Conservation (phyloP, 2,888 invertebrate species). For the Cheilosia impressa region DNA sequence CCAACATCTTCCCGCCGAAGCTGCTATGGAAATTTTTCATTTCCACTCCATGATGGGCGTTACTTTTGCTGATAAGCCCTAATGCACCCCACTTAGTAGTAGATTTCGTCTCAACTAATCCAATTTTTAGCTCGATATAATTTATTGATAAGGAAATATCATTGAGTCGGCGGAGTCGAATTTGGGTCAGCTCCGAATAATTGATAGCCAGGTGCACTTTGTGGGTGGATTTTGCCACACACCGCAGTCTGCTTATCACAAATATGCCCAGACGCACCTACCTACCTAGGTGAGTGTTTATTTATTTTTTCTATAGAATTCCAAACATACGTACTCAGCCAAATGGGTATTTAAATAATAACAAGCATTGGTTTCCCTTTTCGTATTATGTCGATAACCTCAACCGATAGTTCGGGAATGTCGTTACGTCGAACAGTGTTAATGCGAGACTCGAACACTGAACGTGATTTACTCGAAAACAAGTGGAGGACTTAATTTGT, state of each 20-base stretch:
- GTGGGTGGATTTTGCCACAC: slow-evolving; percentile 6
- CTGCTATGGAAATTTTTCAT: too few relatives aligned
- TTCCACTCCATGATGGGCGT: neutral
- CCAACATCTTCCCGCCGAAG: too few relatives aligned
- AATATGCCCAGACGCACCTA: neutral
- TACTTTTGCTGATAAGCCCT: neutral
- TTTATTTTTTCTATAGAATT: neutral
- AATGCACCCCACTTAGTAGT: neutral
- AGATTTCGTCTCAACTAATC: slow-evolving; percentile 4
- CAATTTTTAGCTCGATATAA: neutral
- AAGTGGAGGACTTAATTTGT: slow-evolving; percentile 44
- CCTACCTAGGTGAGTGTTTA: neutral
- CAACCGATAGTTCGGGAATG: too few relatives aligned
- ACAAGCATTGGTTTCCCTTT: neutral
- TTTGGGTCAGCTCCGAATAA: slow-evolving; percentile 12
- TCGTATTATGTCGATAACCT: neutral
- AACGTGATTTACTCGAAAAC: slow-evolving; percentile 63
- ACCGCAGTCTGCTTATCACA: neutral
- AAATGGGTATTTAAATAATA: neutral
- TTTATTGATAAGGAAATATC: slow-evolving; percentile 8
- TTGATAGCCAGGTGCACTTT: slow-evolving; percentile 17
- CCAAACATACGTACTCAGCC: neutral
- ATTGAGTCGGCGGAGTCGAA: neutral
- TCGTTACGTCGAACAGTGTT: slow-evolving; percentile 5
- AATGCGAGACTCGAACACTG: slow-evolving; percentile 1